These are phyloP conservation scores for Microtus richardsoni DNA, from an alignment of 2,113 vertebrate species.

Conservation along the genomic window DNA sequence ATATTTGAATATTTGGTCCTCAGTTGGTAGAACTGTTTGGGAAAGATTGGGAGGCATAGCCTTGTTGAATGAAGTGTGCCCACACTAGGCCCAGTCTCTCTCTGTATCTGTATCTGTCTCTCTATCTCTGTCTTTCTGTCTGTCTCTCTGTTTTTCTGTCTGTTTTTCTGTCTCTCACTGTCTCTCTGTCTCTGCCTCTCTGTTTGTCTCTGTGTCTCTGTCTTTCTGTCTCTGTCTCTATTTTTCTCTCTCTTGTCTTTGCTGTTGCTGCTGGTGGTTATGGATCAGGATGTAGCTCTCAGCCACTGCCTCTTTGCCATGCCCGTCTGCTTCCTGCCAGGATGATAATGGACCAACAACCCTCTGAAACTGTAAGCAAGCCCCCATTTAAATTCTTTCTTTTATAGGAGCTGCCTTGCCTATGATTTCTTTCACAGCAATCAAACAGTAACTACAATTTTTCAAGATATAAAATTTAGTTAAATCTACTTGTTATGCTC, in stretches of 20 bases:
- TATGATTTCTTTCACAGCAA: neutral
- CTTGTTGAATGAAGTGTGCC: neutral
- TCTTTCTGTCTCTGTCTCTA: neutral
- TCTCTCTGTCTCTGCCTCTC: neutral
- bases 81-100: neutral
- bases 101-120: too few species aligned
- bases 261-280: neutral
- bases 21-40: neutral
- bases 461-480: neutral
- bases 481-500: neutral
- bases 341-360: neutral
- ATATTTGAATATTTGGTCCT: neutral
- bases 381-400: neutral
- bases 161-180: too few species aligned
- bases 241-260: neutral
- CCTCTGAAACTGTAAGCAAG: neutral
- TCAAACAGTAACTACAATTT: neutral
- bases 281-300: neutral
- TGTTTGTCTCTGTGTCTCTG: too few species aligned
- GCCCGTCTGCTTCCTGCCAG: neutral
- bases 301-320: neutral
- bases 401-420: neutral
- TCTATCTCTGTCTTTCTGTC: neutral
- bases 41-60: neutral
- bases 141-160: neutral